Evolutionary conservation across 1,140 invertebrate genomes (phyloP).

Genomic region (Caenorhabditis remanei): DNA sequence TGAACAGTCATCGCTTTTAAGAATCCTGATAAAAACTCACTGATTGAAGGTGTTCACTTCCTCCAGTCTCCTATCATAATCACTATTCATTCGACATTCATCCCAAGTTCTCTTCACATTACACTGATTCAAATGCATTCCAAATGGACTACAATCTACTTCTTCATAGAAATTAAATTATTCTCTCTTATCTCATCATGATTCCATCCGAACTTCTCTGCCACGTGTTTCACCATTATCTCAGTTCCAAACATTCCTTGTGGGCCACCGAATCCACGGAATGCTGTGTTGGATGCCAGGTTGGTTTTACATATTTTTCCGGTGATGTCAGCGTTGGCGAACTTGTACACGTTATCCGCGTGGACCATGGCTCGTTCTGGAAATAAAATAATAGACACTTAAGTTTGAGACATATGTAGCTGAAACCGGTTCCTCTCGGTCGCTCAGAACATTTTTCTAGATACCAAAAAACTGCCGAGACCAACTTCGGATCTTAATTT

Average conservation of each 20-base stretch:
- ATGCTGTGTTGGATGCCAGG: slow-evolving; percentile 86
- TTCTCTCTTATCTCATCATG: slow-evolving; percentile 81
- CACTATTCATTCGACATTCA: slow-evolving; percentile 85
- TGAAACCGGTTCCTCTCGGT: too few species aligned
- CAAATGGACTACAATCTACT: slow-evolving; percentile 86
- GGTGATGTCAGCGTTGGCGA: slow-evolving; percentile 70
- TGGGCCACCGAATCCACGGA: slow-evolving; percentile 77
- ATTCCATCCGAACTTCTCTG: slow-evolving; percentile 83
- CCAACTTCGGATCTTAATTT: too few species aligned
- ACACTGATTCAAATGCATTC: slow-evolving; percentile 85
- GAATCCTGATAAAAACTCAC: too few species aligned
- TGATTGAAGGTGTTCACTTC: slow-evolving; percentile 85
- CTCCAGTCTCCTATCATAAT: slow-evolving; percentile 82
- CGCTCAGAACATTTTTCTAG: too few species aligned
- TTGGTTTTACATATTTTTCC: slow-evolving; percentile 75
- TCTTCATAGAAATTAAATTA: slow-evolving; percentile 91
- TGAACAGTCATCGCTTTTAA: too few species aligned
- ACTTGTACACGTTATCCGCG: slow-evolving; percentile 76
- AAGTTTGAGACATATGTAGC: too few species aligned
- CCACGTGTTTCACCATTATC: slow-evolving; percentile 80
- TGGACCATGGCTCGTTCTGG: slow-evolving; percentile 73
- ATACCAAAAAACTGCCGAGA: too few species aligned
- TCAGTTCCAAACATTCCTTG: slow-evolving; percentile 64
- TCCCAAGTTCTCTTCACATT: slow-evolving; percentile 86
- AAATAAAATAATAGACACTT: too few species aligned